Percentiles rank a stretch among this genome's conserved stretches.
phyloP scores from a whole-genome alignment of 1,140 invertebrate genomes.

The Drosophila azteca region DNA sequence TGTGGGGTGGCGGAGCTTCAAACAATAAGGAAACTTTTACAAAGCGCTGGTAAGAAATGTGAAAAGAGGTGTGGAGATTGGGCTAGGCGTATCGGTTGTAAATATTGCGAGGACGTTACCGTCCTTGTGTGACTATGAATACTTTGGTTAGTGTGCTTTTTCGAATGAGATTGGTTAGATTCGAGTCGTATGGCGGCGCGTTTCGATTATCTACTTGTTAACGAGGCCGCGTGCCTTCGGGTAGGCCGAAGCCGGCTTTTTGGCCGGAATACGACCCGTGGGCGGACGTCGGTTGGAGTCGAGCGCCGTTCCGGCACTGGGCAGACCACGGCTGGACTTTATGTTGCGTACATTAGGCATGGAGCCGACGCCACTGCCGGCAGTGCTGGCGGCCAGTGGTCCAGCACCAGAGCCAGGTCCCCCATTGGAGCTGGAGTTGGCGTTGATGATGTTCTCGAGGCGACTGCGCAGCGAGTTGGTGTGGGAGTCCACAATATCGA shows the following conservation, averaged over 20 bases:
- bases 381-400: slow-evolving; percentile 4
- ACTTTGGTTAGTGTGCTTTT: slow-evolving; percentile 71
- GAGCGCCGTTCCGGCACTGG: slow-evolving; percentile 61
- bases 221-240: slow-evolving; percentile 82
- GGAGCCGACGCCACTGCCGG: slow-evolving; percentile 4
- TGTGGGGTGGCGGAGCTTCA: slow-evolving; percentile 1
- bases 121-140: slow-evolving; percentile 64
- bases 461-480: slow-evolving; percentile 77
- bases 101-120: slow-evolving; percentile 21
- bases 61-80: slow-evolving; percentile 60
- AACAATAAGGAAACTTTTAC: slow-evolving; percentile 53
- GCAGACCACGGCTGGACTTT: slow-evolving; percentile 69
- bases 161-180: slow-evolving; percentile 42
- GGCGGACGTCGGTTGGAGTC: slow-evolving; percentile 76
- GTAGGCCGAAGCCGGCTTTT: slow-evolving; percentile 82
- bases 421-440: slow-evolving; percentile 67
- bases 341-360: slow-evolving; percentile 47
- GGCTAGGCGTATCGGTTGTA: slow-evolving; percentile 52
- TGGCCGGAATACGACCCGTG: slow-evolving; percentile 64
- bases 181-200: slow-evolving; percentile 9
- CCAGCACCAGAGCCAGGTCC: slow-evolving; percentile 12
- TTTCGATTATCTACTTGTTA: slow-evolving; percentile 68
- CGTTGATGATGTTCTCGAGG: slow-evolving; percentile 81
- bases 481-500: slow-evolving; percentile 85
- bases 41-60: slow-evolving; percentile 55